Evolutionary conservation across 1,140 invertebrate genomes (phyloP), one percentile per base, ranked within the genome.

Genomic region (Helicoverpa zea): DNA sequence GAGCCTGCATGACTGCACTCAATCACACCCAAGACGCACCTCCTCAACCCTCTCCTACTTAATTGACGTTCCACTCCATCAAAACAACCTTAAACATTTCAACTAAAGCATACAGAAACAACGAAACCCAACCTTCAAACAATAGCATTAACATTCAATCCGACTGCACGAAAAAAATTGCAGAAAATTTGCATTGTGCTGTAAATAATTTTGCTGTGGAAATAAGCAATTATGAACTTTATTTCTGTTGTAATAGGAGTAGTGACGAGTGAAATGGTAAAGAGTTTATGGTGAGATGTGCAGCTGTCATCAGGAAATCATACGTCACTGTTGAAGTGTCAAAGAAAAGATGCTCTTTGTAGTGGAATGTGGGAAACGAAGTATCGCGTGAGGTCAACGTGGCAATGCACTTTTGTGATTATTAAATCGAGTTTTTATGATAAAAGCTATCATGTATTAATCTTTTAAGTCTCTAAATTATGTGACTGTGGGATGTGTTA

Each of bases 31-130:
- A 86, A 86, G 88, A 91, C 87, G 86, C 87, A 86, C 80, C 59
- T 58, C 63, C 87, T 83, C 87, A 90, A 87, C 89, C 90, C 88
- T 91, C 88, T 88, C 88, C 87, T 90, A 86, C 90, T 89, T 94
- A 94, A 93, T 93, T 94, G 93, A 93, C 91, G 88, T 87, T 81
- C 87, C 88, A 93, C 93, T 94, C 92, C 90, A 93, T 93, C 93
- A 94, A 92, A 92, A 88, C 89, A 89, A 89, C 87, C 91, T 90
- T 92, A 88, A 86, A 88, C 87, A 84, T 84, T 82, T 82, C 83
- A 78, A 73, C 52, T 13, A 77, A 76, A 18, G 59, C 29, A 12
- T 10, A 47, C 23, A n/a, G 12, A 58, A n/a, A 47, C 63, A 79
- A 58, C 52, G 52, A 72, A 73, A 63, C 13, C 18, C 52, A 18